A percentile compares a stretch with the other conserved stretches of the same genome.
Evolutionary conservation across 2,888 invertebrate species (phyloP).

Genomic region (Glyphotaelius pellucidus): DNA sequence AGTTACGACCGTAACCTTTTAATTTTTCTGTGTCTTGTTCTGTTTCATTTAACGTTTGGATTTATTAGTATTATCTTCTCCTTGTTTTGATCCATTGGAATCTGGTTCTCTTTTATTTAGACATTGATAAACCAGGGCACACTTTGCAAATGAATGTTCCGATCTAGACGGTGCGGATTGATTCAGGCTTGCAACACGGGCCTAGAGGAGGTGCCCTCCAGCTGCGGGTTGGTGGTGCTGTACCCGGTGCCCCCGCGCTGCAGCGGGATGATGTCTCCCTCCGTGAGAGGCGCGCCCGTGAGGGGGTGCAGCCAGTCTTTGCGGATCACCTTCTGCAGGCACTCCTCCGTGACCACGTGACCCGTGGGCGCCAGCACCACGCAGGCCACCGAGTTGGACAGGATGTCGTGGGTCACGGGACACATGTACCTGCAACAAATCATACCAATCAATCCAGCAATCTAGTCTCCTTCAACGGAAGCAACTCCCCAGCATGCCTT

Average conservation of each 20-base stretch:
- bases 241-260: constrained; percentile 98
- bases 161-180: accelerated
- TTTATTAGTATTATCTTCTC: no score
- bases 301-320: constrained; percentile 98
- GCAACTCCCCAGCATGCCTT: no score
- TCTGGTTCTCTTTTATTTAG: no score
- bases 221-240: constrained; percentile 88
- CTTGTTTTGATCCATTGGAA: no score
- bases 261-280: constrained; percentile 94
- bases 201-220: constrained; percentile 89
- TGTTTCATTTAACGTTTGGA: no score
- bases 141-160: no score
- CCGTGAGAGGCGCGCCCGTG: constrained; percentile 88
- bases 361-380: constrained; percentile 93
- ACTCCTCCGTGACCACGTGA: constrained; percentile 78
- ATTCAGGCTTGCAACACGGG: constrained; percentile 90
- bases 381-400: constrained; percentile 96
- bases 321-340: constrained; percentile 96
- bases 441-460: neutral
- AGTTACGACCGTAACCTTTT: no score
- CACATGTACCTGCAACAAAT: constrained; percentile 89
- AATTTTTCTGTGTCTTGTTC: no score
- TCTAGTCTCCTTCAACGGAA: no score
- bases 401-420: constrained; percentile 96
- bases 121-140: no score